A percentile compares a stretch with the other conserved stretches of the same genome.
Conservation (phyloP, 2,888 invertebrate species). For the Chymomyza amoena region DNA sequence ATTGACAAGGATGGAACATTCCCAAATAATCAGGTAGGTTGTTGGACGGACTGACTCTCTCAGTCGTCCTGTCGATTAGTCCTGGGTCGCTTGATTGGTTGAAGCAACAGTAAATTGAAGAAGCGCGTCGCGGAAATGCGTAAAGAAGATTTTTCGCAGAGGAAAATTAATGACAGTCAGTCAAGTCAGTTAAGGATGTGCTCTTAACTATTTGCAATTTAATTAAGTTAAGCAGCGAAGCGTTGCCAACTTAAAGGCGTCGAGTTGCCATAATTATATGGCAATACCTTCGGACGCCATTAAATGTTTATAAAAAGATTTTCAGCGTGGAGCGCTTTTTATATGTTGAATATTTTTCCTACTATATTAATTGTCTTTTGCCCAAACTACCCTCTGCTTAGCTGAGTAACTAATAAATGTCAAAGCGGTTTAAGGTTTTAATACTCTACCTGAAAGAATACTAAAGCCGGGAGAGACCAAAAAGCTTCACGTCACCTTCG, state of each 20-base stretch:
- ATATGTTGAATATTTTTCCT: slow-evolving; percentile 19
- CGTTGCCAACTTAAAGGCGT: not conserved
- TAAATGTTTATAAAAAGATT: not conserved
- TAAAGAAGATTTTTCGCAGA: slow-evolving; percentile 35
- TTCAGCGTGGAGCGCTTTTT: slow-evolving; percentile 9
- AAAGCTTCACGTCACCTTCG: too few relatives aligned
- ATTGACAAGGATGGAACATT: slow-evolving; percentile 97
- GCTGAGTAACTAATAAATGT: slow-evolving; percentile 59
- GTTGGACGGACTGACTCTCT: not conserved
- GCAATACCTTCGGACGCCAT: not conserved
- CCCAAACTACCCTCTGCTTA: slow-evolving; percentile 42
- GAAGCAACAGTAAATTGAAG: not conserved
- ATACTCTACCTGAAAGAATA: slow-evolving; percentile 19
- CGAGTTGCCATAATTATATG: slow-evolving; percentile 2
- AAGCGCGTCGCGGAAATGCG: slow-evolving; percentile 43
- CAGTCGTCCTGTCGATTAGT: not conserved
- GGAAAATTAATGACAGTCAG: slow-evolving; percentile 53
- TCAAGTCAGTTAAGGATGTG: not conserved
- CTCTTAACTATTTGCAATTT: not conserved
- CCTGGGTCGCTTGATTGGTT: slow-evolving; percentile 26
- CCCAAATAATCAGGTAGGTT: slow-evolving; percentile 92
- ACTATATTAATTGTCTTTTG: slow-evolving; percentile 49
- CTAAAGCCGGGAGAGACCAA: too few relatives aligned
- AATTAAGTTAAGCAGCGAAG: not conserved
- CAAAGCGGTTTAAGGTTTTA: slow-evolving; percentile 58